Base-by-base conservation (phyloP, 2,888 invertebrate species). In the Boloria selene region DNA sequence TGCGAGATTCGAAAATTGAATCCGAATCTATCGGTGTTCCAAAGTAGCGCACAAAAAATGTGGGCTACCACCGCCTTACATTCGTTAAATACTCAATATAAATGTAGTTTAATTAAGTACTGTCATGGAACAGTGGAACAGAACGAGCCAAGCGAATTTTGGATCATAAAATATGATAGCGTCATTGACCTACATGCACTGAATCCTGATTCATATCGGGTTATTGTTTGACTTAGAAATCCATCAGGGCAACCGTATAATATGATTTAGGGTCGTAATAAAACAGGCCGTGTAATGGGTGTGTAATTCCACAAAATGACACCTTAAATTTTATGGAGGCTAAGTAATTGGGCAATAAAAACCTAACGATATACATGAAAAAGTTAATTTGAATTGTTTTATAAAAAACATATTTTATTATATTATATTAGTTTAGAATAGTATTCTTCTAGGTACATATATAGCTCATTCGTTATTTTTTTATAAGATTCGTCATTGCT, bases 121-220 rank as follows among this genome's bases (percentile, higher is more conserved):
- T 26, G 16, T 26, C 26, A 58, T 45, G 45, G 45, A 14, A 47
- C 18, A 53, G 31, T 44, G 22, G 22, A 22, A 22, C 22, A 22
- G 22, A 26, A n/a, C 52, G 52, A 42, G 47, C 53, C 55, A 31
- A 44, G 54, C 44, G 45, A 64, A 54, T 63, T 67, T 67, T 17
- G 66, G 52, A 53, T 44, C 72, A 75, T 78, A 74, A 79, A 75
- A 79, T 77, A 72, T 72, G 70, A 70, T 72, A 75, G 73, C 76
- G 64, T 71, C 70, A 61, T 64, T 75, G 73, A 71, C 73, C 75
- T 67, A 70, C 70, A 74, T 72, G 72, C 70, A 71, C 62, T 65
- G 67, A 69, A 69, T 56, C 55, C 50, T n/a, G 52, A 45, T 59
- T 66, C 31, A 60, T 59, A 66, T 64, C 51, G 64, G 62, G 51